These are phyloP conservation scores for Cyprinodon tularosa DNA, from an alignment of 2,113 vertebrate species.

Conservation along the genomic window DNA sequence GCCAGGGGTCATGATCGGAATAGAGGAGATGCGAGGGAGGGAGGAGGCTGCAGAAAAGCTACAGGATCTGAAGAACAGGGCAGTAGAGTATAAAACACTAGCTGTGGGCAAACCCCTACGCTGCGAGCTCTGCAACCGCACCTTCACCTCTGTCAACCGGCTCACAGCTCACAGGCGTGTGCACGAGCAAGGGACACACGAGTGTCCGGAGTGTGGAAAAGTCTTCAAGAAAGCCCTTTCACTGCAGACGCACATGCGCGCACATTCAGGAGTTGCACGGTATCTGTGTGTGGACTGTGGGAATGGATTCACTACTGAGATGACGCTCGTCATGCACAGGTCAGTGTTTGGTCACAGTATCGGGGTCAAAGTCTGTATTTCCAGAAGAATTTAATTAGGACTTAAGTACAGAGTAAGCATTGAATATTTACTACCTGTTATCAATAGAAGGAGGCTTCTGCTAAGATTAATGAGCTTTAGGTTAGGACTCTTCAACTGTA, in stretches of 20 bases:
- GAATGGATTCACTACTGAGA: slow-evolving; percentile 87
- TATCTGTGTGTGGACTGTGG: slow-evolving; percentile 92
- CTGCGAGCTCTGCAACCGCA: slow-evolving; percentile 81
- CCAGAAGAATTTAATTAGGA: background rate
- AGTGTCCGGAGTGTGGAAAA: slow-evolving; percentile 87
- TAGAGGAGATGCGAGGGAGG: slow-evolving; percentile 81
- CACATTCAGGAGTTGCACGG: slow-evolving; percentile 87
- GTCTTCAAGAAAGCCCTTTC: slow-evolving; percentile 89
- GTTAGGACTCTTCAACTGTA: background rate
- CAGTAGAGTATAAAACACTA: slow-evolving; percentile 44
- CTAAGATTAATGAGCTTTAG: background rate
- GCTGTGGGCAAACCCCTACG: slow-evolving; percentile 57
- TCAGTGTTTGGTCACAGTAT: slow-evolving; percentile 22
- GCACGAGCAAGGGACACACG: slow-evolving; percentile 86
- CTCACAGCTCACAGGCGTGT: slow-evolving; percentile 85
- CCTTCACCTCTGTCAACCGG: slow-evolving; percentile 87
- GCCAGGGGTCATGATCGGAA: slow-evolving; percentile 73
- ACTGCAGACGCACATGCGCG: slow-evolving; percentile 87
- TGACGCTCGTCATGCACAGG: slow-evolving; percentile 89
- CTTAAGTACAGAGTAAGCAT: background rate
- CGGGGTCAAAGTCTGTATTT: background rate
- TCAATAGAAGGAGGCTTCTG: too few species aligned
- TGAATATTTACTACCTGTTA: background rate
- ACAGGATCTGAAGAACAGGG: slow-evolving; percentile 45
- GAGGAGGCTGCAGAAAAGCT: slow-evolving; percentile 51